Base-by-base conservation (phyloP, 37 sponge, comb jelly and placozoan species). In the Dysidea cf. avara region DNA sequence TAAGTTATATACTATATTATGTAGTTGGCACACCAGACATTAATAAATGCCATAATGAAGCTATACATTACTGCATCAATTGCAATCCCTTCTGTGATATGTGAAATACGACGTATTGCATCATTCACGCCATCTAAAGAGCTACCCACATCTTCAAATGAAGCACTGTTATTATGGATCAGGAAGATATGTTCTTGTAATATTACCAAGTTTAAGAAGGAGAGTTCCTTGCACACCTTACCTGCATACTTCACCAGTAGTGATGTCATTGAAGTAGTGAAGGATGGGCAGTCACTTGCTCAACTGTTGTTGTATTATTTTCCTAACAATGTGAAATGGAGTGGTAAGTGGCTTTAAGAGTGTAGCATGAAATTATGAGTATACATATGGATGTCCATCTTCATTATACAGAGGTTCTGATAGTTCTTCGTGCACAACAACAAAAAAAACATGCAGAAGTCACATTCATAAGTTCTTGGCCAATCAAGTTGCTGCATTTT, bases 121-220 rank as follows among this genome's bases (percentile, higher is more conserved):
- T 20, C 60, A 31, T 77, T 77, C 71, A 78, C 52, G 34, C 78
- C 85, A 11, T 88, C 90, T 13, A 59, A 78, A 30, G 90, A 88
- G 25, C 78, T 88, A 16, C 90, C 90, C 21, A 57, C 24, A 38
- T 64, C 55, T 48, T 6, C 67, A 28, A 80, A 83, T 58, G 90
- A 83, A n/a, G 60, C 76, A 25, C 75, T 92, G 20, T 28, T 84
- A 4, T 60, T 87, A 16, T 92, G 93, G 93, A 52, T 87, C 18
- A 76, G 81, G 66, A 87, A 87, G 72, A 77, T 86, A n/a, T 56
- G 72, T 33, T 49, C 77, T 67, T 51, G 66, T 67, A 51, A 50
- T 0, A 26, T 53, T 54, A 13, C 20, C 9, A 28, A 33, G 4
- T 54, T 47, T 26, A 36, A 46, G 22, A 20, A 52, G 35, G 36